Conservation (phyloP, 2,888 invertebrate genomes). For the Periphyllus acericola region DNA sequence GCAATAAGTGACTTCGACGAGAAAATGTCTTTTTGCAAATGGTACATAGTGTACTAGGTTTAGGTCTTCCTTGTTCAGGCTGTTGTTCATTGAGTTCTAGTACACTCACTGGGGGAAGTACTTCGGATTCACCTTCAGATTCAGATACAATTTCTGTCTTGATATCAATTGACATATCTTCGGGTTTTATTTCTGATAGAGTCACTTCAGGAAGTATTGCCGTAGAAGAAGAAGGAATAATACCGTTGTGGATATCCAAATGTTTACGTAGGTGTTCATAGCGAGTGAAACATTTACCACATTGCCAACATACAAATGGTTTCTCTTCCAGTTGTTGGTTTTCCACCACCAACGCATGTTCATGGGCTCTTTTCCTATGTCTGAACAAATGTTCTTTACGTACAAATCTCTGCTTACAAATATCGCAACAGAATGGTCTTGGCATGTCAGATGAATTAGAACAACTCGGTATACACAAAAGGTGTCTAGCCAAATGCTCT, state of each 20-base stretch:
- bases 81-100: slow-evolving; percentile 58
- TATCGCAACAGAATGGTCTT: slow-evolving; percentile 64
- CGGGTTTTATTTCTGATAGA: slow-evolving; percentile 56
- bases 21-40: slow-evolving; percentile 64
- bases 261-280: slow-evolving; percentile 65
- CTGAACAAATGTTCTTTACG: slow-evolving; percentile 66
- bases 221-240: slow-evolving; percentile 60
- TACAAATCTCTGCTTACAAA: slow-evolving; percentile 65
- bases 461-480: slow-evolving; percentile 63
- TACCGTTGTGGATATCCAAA: slow-evolving; percentile 64
- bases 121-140: slow-evolving; percentile 61
- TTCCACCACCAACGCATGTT: slow-evolving; percentile 62
- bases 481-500: slow-evolving; percentile 65
- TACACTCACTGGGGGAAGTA: slow-evolving; percentile 62
- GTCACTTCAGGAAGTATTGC: slow-evolving; percentile 63
- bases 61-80: slow-evolving; percentile 49
- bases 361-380: slow-evolving; percentile 65
- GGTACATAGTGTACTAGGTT: slow-evolving; percentile 63
- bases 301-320: slow-evolving; percentile 64
- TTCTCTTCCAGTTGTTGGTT: slow-evolving; percentile 64
- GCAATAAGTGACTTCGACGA: slow-evolving; percentile 64
- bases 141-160: slow-evolving; percentile 44
- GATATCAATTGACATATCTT: neutral
- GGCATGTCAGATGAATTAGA: slow-evolving; percentile 59
- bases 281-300: slow-evolving; percentile 65